Conservation (phyloP, 2,888 invertebrate species). For the Hemithea aestivaria region DNA sequence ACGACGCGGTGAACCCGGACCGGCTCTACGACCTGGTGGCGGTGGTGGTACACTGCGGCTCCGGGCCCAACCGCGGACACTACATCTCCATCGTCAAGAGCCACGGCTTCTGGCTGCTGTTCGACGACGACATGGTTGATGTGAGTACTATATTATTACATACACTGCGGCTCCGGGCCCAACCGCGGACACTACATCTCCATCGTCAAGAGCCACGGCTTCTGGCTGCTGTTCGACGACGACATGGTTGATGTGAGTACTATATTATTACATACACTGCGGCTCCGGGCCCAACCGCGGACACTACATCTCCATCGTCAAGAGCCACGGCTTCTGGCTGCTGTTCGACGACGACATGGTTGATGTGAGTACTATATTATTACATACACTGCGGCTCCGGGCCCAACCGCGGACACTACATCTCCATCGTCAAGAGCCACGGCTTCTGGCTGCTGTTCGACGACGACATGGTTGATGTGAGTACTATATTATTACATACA, state of each 20-base stretch:
- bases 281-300: conserved; percentile 99
- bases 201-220: conserved; percentile 99
- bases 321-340: conserved; percentile 99
- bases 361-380: conserved; percentile 85
- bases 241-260: conserved; percentile 98
- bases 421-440: conserved; percentile 99
- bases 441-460: conserved; percentile 99
- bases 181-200: conserved; percentile 99
- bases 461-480: conserved; percentile 99
- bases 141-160: conserved; percentile 80
- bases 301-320: conserved; percentile 99
- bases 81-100: conserved; percentile 99
- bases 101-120: conserved; percentile 99
- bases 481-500: conserved; percentile 56
- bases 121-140: conserved; percentile 99
- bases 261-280: conserved; percentile 86
- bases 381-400: conserved; percentile 99
- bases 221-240: conserved; percentile 99
- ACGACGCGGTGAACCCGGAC: conserved; percentile 99
- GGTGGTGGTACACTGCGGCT: conserved; percentile 99
- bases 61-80: conserved; percentile 99
- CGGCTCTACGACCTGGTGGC: conserved; percentile 98
- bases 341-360: conserved; percentile 99
- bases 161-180: conserved; percentile 99
- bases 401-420: conserved; percentile 99